Base-by-base conservation (phyloP, 2,888 invertebrate species). In the Tenthredo distinguenda region DNA sequence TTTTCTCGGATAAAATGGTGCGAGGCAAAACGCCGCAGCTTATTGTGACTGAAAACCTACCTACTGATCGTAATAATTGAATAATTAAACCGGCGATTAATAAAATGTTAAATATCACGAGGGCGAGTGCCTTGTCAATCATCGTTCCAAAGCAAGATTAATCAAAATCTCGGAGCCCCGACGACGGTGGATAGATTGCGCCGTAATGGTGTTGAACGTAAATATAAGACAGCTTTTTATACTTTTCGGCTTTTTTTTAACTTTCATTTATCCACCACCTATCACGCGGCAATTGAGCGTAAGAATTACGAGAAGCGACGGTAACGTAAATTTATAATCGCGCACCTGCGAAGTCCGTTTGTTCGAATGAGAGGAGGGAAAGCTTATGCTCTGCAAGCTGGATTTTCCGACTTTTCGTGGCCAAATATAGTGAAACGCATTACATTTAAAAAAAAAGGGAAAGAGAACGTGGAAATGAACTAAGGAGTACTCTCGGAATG, bases 401-500 rank as follows among this genome's bases (percentile, higher is more conserved):
- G 10, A 12, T 74, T 26, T 43, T 43, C 26, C 18, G 12, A 10
- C n/a, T n/a, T 43, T 74, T 43, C 9, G 43, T 74, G 26, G 40
- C 43, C 43, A 43, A 43, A 74, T 12, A 9, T 12, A 9, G 43
- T 43, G 26, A 43, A 43, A 74, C n/a, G 74, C 83, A 47, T 62
- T 81, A 84, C 55, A 31, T 2, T 55, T 47, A 55, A 84, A 62
- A 81, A 82, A 43, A 43, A 65, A 85, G 74, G 47, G 65, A 12
- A 37, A 47, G 76, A 55, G 37, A 37, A 68, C 15, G 72, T 18
- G 47, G 47, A 62, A 72, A 74, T 68, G 10, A 68, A 65, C 26
- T 18, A 43, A 37, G 43, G 40, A 85, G 65, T 9, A 62, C 62
- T 74, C 84, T 72, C 84, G 40, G 85, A 72, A 86, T 84, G 58